phyloP scores from a whole-genome alignment of 2,797 vertebrate species.

The Phataginus tricuspis region DNA sequence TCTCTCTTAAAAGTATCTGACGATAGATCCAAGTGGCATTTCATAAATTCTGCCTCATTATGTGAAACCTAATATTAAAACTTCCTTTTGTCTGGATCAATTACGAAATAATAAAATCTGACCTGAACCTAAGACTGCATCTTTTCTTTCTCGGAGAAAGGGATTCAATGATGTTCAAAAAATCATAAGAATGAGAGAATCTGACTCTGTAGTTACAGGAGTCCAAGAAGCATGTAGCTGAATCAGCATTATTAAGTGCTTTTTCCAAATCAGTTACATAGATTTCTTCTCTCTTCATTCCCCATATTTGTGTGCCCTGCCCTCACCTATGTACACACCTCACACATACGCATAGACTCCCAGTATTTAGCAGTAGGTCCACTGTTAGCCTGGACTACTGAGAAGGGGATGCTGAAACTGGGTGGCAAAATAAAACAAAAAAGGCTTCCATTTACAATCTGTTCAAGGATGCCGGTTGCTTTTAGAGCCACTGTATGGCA shows the following conservation, averaged over 20 bases:
- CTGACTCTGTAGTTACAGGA: not conserved
- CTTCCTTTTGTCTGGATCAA: constrained; percentile 68
- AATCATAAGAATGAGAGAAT: not conserved
- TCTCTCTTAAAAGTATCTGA: constrained; percentile 71
- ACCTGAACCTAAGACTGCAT: not conserved
- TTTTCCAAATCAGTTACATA: not conserved
- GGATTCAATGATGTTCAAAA: constrained; percentile 15
- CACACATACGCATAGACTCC: not conserved
- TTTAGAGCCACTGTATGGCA: not conserved
- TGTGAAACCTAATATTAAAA: constrained; percentile 59
- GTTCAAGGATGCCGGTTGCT: not conserved
- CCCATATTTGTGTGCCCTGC: not conserved
- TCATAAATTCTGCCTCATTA: constrained; percentile 71
- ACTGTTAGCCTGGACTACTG: not conserved
- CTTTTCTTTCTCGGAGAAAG: constrained; percentile 31
- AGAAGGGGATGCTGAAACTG: not conserved
- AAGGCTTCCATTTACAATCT: not conserved
- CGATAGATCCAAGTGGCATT: constrained; percentile 59
- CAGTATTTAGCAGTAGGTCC: not conserved
- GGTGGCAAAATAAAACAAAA: not conserved
- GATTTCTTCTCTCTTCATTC: not conserved
- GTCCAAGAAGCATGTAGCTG: not conserved
- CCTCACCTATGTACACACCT: no score
- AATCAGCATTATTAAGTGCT: not conserved
- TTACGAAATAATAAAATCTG: constrained; percentile 71